phyloP scores from a whole-genome alignment of 2,888 invertebrate species.

The Apocheima hispidaria region DNA sequence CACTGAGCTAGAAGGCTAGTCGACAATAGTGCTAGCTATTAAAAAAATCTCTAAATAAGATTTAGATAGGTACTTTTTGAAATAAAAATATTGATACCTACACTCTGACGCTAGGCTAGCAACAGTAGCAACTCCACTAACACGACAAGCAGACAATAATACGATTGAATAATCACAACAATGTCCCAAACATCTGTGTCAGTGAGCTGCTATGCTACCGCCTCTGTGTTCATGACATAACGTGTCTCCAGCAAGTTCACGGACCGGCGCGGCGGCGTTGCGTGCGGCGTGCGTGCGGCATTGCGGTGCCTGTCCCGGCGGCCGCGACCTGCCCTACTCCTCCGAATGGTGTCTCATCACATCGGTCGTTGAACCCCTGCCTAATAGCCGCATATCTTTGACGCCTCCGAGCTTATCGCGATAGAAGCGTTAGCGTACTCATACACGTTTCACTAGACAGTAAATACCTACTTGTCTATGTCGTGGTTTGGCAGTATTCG shows the following conservation, averaged over 20 bases:
- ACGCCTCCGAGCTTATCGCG: slow-evolving; percentile 22
- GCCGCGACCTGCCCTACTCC: slow-evolving; percentile 65
- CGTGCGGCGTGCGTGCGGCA: slow-evolving; percentile 52
- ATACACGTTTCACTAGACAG: not conserved
- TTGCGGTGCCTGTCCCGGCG: slow-evolving; percentile 44
- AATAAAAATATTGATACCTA: not conserved
- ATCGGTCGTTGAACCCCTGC: slow-evolving; percentile 51
- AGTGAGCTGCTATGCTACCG: not conserved
- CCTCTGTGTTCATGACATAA: slow-evolving; percentile 28
- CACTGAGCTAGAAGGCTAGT: too few relatives aligned
- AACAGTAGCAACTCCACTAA: not conserved
- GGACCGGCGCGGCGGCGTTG: slow-evolving; percentile 30
- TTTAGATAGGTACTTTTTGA: too few relatives aligned
- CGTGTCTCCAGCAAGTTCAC: slow-evolving; percentile 34
- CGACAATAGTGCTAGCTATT: too few relatives aligned
- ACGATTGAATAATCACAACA: not conserved
- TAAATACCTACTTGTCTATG: not conserved
- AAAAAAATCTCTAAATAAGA: too few relatives aligned
- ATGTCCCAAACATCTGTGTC: slow-evolving; percentile 4
- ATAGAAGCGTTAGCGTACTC: slow-evolving; percentile 9
- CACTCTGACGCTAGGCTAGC: not conserved
- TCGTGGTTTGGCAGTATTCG: not conserved
- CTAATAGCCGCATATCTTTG: slow-evolving; percentile 47
- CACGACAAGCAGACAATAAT: not conserved
- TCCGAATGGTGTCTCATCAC: slow-evolving; percentile 48